Base-by-base conservation (phyloP, 2,888 invertebrate genomes). In the Cancer borealis region DNA sequence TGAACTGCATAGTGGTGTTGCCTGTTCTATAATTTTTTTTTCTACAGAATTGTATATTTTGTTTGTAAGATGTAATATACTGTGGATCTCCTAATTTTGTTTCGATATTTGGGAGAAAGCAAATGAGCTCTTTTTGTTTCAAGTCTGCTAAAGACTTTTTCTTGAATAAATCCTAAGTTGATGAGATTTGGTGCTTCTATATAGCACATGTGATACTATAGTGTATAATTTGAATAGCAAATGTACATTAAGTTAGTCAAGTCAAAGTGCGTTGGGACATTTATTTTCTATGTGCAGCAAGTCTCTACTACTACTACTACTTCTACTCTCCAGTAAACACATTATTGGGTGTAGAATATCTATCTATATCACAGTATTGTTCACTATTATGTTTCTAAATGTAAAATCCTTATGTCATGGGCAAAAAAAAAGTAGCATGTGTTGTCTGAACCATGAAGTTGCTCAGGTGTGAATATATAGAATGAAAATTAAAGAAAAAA, bases 271-370 rank as follows among this genome's bases (percentile, higher is more conserved):
- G 39, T 39, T 39, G 39, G 39, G 39, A 39, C 39, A 39, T 73
- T 73, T 10, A 26, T 73, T 73, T 73, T 73, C 26, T 73, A 3
- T 73, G 0, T 73, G 21, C 4, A n/a, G 39, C 39, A 39, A 39
- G 39, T 39, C 39, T 39, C 39, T 39, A 39, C 39, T 39, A 39
- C 39, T 39, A 39, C 39, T 39, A 39, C 39, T 39, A 39, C 39
- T 39, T 39, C 39, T 39, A 39, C 39, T 39, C 39, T 84, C 39
- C 39, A 39, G 84, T 84, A 84, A 84, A n/a, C 30, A 84, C 84
- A 84, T n/a, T 84, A 84, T n/a, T 84, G 84, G 84, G 84, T 84
- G 84, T 39, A 84, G 84, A 17, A 66, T 66, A n/a, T 66, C n/a
- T 84, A 39, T 84, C 12, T 66, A 0, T 54, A 60, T 60, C 60